Evolutionary conservation across 2,113 vertebrate species (phyloP), one percentile per base, ranked within the genome.

Genomic region (Anhinga anhinga): DNA sequence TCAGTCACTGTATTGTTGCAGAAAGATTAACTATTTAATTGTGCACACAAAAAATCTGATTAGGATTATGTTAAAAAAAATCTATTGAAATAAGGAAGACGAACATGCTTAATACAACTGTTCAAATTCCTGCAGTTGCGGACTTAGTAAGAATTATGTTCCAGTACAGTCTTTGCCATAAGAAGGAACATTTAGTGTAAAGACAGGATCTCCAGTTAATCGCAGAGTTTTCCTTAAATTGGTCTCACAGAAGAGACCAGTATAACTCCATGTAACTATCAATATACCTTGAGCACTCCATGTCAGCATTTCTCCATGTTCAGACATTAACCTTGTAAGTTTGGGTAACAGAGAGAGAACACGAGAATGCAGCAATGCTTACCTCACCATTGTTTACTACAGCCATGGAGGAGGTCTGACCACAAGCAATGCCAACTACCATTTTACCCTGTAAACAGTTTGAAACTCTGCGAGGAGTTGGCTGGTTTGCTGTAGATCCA

Each of bases 351-450:
- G 66, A 52, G 58, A 67, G 18, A 82, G 34, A 73, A 22, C 0
- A 3, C 20, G 16, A 26, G 55, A 30, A 86, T 3, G 15, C 49
- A 62, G 62, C 23, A 36, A 1, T 12, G 21, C 98, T 98, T 96
- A 99, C 99, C 99, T 99, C 99, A 27, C 99, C 99, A 4, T 99
- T 99, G 96, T 99, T 99, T 56, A 99, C 96, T 16, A 99, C 98
- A 15, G 99, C 99, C 98, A 99, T 98, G 73, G 99, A 99, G 7
- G 99, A 99, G 19, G 99, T 99, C 98, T 99, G 99, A 62, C 99
- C 99, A 81, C 99, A 99, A 49, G 99, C 98, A 77, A 99, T 99
- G 71, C 98, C 92, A 70, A 99, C 98, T 0, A 98, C 99, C 87
- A 97, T 97, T 97, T 99, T 99, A 95, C 98, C 98, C 93, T 99